Evolutionary conservation across 2,888 invertebrate genomes (phyloP), one percentile per base, ranked within the genome.

Genomic region (Stenotaenia linearis): DNA sequence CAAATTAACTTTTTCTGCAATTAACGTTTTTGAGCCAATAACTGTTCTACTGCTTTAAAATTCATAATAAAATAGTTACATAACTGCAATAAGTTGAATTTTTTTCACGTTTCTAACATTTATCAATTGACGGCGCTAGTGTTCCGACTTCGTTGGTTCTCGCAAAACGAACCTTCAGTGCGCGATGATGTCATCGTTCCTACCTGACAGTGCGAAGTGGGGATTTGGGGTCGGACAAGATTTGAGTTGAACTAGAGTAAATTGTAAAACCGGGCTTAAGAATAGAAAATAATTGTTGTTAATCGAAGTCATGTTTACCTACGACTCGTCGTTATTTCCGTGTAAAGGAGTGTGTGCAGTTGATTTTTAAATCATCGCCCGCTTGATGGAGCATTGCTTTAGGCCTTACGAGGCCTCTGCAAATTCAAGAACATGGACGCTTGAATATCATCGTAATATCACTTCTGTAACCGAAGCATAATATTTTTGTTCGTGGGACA

Each of bases 161-260:
- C 28, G 61, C 25, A 25, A 61, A 9, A 6, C 61, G 61, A 28
- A 25, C 61, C 61, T 61, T 61, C 12, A 61, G 61, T 61, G 25
- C 25, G 61, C 61, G 61, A 61, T 61, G 61, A 61, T 61, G 61
- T 61, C 61, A 61, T 61, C 61, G 28, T 61, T 61, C 28, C 61
- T 61, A 61, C 61, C 61, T 61, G 61, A 61, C 61, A 61, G 61
- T 61, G 61, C 61, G 61, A 61, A n/a, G 61, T 61, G 61, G 61
- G 45, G 61, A 61, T 12, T 61, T 28, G 25, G 61, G 61, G 61
- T 61, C 28, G 61, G 61, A 23, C 15, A 28, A 61, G 61, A 61
- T 61, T 28, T 61, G 61, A 61, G 28, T 28, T 61, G 61, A 45
- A 45, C n/a, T n/a, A 18, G 45, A n/a, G 18, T 61, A 61, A 61